Percentiles rank a stretch among this genome's conserved stretches.
These are phyloP conservation scores for Habrosyne pyritoides DNA, from an alignment of 2,888 invertebrate genomes.

Conservation along the genomic window DNA sequence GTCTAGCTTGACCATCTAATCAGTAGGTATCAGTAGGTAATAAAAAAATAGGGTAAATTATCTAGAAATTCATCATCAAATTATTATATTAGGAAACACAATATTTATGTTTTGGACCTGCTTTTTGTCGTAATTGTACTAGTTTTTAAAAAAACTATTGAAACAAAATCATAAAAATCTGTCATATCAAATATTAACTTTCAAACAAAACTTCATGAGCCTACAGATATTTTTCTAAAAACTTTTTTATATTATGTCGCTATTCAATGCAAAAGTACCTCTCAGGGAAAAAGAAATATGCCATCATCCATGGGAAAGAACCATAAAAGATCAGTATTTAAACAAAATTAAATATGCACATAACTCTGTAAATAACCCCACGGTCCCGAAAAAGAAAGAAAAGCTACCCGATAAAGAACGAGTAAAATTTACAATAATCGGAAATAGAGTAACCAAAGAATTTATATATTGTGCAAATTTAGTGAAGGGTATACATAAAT, in stretches of 20 bases:
- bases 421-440: conserved; percentile 61
- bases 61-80: no score
- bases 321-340: conserved; percentile 49
- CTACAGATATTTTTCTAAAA: conserved; percentile 12
- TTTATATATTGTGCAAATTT: conserved; percentile 64
- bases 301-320: conserved; percentile 64
- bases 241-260: conserved; percentile 26
- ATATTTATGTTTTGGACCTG: not conserved
- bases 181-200: not conserved
- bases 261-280: conserved; percentile 37
- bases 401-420: conserved; percentile 29
- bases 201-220: conserved; percentile 1
- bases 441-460: conserved; percentile 61
- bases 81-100: no score
- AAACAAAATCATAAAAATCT: no score
- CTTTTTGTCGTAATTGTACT: not conserved
- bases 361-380: conserved; percentile 63
- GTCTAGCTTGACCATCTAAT: no score
- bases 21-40: no score
- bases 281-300: conserved; percentile 30
- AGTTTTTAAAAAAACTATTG: no score
- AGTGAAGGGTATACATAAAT: conserved; percentile 63
- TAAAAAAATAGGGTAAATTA: no score
- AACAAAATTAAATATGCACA: conserved; percentile 58
- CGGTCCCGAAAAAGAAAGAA: conserved; percentile 49